Evolutionary conservation across 2,113 vertebrate genomes (phyloP), one percentile per base, ranked within the genome.

Genomic region (Epinephelus fuscoguttatus): DNA sequence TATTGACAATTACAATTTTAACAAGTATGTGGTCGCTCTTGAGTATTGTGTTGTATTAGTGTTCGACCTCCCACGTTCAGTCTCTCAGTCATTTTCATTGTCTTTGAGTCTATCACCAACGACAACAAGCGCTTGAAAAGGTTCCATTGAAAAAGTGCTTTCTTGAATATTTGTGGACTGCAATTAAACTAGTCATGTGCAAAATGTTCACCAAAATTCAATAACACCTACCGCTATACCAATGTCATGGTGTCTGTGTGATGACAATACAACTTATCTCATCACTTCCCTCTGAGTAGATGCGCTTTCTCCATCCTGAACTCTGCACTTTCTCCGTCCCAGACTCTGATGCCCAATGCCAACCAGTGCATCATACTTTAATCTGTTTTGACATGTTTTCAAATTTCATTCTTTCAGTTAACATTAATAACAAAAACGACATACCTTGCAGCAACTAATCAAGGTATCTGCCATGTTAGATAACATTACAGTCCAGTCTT

Each of bases 221-320:
- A 6, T 21, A 55, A 45, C 18, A 70, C 23, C 14, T 6, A 50
- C 8, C 6, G 67, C 25, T 12, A 37, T 25, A 61, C 33, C 30
- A 27, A 25, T 52, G 14, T 5, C 6, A 53, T 40, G 19, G 30
- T 30, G 52, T 42, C 2, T 57, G 66, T 42, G 21, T 30, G 30
- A 60, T 18, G 30, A 55, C n/a, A 57, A 19, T 21, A 37, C n/a
- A 60, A 19, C 49, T 56, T 68, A 85, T 69, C 47, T 70, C 14
- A 25, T 73, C 12, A 37, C 72, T 25, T 67, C 66, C 25, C 23
- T 66, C 19, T 62, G 19, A 23, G 66, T 49, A 10, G 30, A 12
- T 59, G 59, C 2, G 14, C 52, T 30, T 30, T 74, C 6, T 53
- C 62, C 42, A 11, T 9, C 2, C 42, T 10, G 42, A 1, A 45